Evolutionary conservation across 2,113 vertebrate genomes (phyloP), one percentile per base, ranked within the genome.

Genomic region (Hippocampus abdominalis): DNA sequence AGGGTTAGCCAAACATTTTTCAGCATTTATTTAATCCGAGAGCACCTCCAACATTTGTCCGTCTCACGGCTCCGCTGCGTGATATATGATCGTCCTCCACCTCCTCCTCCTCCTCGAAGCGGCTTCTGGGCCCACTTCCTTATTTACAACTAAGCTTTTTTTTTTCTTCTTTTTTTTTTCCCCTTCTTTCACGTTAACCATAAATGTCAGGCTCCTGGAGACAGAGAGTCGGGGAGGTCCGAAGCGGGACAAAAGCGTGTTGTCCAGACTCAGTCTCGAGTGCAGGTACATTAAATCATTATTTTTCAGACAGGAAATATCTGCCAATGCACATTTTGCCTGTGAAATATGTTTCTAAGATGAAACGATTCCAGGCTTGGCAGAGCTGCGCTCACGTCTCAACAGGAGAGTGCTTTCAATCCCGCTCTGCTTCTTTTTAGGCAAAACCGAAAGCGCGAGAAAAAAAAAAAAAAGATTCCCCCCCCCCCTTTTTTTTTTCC

Each of bases 291-390:
- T 87, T 90, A 84, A 87, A 89, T 89, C 83, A 87, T 90, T 81
- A 87, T 85, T 87, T 89, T 83, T 82, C 78, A 89, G 81, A 82
- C 88, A 89, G 88, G 88, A 90, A 90, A 87, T 90, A 85, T 87
- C 84, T 89, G 79, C 81, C 86, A 84, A 69, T 84, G 83, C 76
- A 86, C 79, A 81, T 87, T 87, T 86, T 82, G 86, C 82, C 82
- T 78, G 84, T 83, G 81, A 89, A 90, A 85, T 86, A 74, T 87
- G 81, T 86, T 88, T 84, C 75, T 86, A 77, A 87, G 85, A 88
- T 87, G 84, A 87, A 87, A 86, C 75, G 78, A 87, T 88, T 88
- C 84, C 80, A 80, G 42, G 71, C 76, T 74, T 86, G 78, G 74
- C 84, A 80, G 44, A 62, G 75, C 71, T 73, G 67, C 44, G 10